Percentiles rank a stretch among this genome's conserved stretches.
Conservation (phyloP, 2,888 invertebrate genomes). For the Cerastoderma edule region DNA sequence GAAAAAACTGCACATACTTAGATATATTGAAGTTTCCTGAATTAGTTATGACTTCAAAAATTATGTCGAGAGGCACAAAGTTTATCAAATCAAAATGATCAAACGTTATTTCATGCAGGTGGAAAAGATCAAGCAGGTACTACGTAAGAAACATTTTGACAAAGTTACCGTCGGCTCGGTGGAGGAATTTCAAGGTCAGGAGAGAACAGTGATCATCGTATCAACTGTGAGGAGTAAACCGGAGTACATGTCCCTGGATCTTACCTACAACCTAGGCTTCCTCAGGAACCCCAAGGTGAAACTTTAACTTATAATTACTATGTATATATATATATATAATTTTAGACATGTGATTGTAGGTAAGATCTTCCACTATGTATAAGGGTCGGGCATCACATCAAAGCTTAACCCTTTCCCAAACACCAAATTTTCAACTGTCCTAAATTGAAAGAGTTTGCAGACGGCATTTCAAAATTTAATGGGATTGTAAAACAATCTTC, state of each 20-base stretch:
- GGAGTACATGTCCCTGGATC: slow-evolving; percentile 71
- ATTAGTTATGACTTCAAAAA: too few relatives aligned
- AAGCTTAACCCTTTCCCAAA: not conserved
- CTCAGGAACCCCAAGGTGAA: slow-evolving; percentile 79
- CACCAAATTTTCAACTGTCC: not conserved
- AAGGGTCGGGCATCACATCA: too few relatives aligned
- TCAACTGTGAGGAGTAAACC: slow-evolving; percentile 80
- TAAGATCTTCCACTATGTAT: too few relatives aligned
- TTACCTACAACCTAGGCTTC: slow-evolving; percentile 77
- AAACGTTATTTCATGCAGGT: slow-evolving; percentile 69
- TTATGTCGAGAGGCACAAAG: too few relatives aligned
- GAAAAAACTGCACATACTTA: too few relatives aligned
- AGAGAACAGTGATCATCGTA: slow-evolving; percentile 78
- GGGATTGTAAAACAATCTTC: too few relatives aligned
- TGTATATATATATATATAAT: too few relatives aligned
- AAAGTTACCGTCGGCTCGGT: slow-evolving; percentile 78
- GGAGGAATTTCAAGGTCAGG: slow-evolving; percentile 82
- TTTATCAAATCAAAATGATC: too few relatives aligned
- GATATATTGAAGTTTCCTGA: too few relatives aligned
- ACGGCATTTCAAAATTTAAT: not conserved
- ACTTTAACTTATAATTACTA: too few relatives aligned
- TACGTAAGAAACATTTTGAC: slow-evolving; percentile 55
- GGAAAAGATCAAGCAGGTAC: slow-evolving; percentile 70
- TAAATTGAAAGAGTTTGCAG: not conserved
- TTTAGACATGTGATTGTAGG: too few relatives aligned